Evolutionary conservation across 2,113 vertebrate species (phyloP).

Genomic region (Phyllostomus discolor): DNA sequence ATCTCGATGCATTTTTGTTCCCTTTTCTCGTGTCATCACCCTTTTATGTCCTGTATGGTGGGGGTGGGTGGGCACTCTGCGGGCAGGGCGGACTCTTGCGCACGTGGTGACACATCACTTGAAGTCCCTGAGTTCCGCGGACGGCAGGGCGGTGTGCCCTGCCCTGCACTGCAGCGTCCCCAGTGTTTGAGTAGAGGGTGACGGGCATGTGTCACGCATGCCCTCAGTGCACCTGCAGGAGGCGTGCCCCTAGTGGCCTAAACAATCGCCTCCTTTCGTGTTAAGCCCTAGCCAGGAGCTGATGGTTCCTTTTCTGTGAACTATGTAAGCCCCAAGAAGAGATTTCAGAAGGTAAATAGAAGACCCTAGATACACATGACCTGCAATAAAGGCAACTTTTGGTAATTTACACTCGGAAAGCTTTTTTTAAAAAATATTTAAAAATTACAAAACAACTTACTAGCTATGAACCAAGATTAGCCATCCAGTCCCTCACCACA

Average conservation of each 20-base stretch:
- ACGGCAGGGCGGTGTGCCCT: background rate
- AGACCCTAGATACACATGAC: background rate
- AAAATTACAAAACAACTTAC: background rate
- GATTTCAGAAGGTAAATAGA: background rate
- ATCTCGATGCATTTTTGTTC: background rate
- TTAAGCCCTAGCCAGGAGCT: background rate
- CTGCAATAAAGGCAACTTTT: background rate
- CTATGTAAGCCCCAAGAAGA: background rate
- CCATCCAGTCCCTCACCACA: background rate
- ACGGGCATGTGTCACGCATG: background rate
- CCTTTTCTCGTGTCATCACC: background rate
- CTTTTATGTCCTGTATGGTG: background rate
- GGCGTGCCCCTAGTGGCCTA: conserved; percentile 20
- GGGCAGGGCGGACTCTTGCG: fast-evolving
- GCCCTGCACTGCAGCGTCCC: background rate
- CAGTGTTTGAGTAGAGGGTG: background rate
- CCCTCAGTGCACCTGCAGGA: background rate
- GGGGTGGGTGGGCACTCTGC: background rate
- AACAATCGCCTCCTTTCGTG: background rate
- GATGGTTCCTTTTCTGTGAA: background rate
- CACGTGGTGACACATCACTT: background rate
- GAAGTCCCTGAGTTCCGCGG: background rate
- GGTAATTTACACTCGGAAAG: background rate
- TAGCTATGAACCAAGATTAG: background rate
- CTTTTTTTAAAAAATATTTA: background rate